Conservation (phyloP, 2,888 invertebrate species). For the Parnassius apollo region DNA sequence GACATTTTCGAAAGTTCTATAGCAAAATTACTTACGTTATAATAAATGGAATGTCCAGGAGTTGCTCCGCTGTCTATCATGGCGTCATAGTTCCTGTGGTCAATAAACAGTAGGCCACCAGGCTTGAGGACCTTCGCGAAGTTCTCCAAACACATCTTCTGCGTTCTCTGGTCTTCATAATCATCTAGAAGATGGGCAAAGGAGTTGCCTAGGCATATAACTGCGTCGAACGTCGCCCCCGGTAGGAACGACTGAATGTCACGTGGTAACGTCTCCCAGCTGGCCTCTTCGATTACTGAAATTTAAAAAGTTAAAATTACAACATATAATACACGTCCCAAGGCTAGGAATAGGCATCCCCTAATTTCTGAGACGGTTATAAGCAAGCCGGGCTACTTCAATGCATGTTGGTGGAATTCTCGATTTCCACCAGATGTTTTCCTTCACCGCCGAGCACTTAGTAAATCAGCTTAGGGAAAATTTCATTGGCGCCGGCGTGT, state of each 20-base stretch:
- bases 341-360: too few species aligned
- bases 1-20: too few species aligned
- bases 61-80: slow-evolving; percentile 89
- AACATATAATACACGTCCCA: too few species aligned
- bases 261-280: slow-evolving; percentile 90
- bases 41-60: slow-evolving; percentile 92
- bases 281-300: slow-evolving; percentile 94
- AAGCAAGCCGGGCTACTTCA: too few species aligned
- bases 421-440: too few species aligned
- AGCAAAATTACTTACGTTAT: slow-evolving; percentile 64
- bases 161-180: slow-evolving; percentile 88
- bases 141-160: slow-evolving; percentile 88
- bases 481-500: too few species aligned
- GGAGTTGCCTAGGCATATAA: slow-evolving; percentile 94
- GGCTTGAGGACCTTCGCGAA: slow-evolving; percentile 92
- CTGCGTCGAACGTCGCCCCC: slow-evolving; percentile 89
- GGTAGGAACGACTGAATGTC: slow-evolving; percentile 84
- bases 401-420: too few species aligned
- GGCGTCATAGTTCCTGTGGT: slow-evolving; percentile 93
- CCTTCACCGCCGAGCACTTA: too few species aligned
- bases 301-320: slow-evolving; percentile 17
- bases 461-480: too few species aligned
- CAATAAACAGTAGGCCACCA: slow-evolving; percentile 91
- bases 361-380: too few species aligned
- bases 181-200: slow-evolving; percentile 94